Conservation (phyloP, 1,140 invertebrate genomes). For the Drosophila mauritiana region DNA sequence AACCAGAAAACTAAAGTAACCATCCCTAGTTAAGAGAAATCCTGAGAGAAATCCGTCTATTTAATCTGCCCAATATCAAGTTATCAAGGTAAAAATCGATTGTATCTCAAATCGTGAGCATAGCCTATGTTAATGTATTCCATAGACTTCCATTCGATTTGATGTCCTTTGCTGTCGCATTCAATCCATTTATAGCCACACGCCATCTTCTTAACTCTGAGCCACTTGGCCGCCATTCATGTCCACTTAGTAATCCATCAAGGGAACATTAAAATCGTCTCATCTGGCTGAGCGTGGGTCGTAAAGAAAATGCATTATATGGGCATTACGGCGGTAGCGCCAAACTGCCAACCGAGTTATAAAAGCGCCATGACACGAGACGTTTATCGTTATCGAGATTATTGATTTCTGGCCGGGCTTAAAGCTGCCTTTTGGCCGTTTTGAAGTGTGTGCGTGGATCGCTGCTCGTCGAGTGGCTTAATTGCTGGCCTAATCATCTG, state of each 20-base stretch:
- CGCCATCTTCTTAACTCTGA: not conserved
- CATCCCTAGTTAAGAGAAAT: no score
- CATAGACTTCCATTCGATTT: not conserved
- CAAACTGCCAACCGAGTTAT: constrained; percentile 56
- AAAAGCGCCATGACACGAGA: constrained; percentile 60
- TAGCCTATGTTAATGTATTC: not conserved
- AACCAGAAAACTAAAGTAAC: no score
- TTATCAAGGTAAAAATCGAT: no score
- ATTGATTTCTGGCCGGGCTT: constrained; percentile 46
- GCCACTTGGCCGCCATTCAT: constrained; percentile 38
- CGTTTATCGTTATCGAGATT: constrained; percentile 29
- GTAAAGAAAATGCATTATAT: constrained; percentile 74
- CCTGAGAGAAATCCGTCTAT: no score
- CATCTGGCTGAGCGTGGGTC: constrained; percentile 32
- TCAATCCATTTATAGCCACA: constrained; percentile 10
- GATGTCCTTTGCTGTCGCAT: constrained; percentile 2
- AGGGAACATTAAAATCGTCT: constrained; percentile 40
- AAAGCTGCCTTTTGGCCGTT: constrained; percentile 23
- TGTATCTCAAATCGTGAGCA: no score
- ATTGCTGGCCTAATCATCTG: constrained; percentile 77
- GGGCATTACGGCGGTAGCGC: constrained; percentile 48
- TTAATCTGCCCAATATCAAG: not conserved
- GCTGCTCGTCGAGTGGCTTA: constrained; percentile 54
- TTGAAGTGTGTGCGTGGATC: not conserved
- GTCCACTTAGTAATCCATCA: constrained; percentile 72